A percentile compares a stretch with the other conserved stretches of the same genome.
phyloP scores from a whole-genome alignment of 2,113 vertebrate species.

The Prietella phreatophila region DNA sequence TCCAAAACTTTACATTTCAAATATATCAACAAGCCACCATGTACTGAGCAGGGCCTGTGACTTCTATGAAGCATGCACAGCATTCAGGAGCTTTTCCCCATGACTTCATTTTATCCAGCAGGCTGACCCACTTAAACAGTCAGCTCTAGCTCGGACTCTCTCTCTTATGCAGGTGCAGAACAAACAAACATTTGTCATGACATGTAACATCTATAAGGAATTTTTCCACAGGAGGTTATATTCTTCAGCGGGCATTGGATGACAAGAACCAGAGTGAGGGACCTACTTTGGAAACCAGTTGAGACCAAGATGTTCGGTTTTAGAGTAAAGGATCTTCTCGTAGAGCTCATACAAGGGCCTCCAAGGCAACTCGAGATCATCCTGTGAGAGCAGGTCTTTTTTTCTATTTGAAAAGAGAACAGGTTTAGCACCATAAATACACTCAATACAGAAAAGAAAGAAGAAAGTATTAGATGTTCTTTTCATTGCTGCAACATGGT shows the following conservation, averaged over 20 bases:
- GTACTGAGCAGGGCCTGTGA: conserved; percentile 1
- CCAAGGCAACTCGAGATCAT: conserved; percentile 94
- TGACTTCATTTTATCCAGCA: conserved; percentile 20
- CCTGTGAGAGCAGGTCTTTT: conserved; percentile 90
- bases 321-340: conserved; percentile 91
- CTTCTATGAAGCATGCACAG: conserved; percentile 37
- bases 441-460: not conserved
- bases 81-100: conserved; percentile 16
- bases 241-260: not conserved
- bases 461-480: not conserved
- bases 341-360: conserved; percentile 87
- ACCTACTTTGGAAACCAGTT: conserved; percentile 98
- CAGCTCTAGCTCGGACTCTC: not conserved
- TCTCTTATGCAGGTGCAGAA: conserved; percentile 2
- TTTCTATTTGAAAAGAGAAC: conserved; percentile 68
- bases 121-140: conserved; percentile 19
- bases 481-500: not conserved
- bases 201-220: conserved; percentile 6
- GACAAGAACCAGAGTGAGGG: not conserved
- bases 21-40: conserved; percentile 19
- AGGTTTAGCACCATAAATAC: not conserved
- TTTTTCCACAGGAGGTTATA: not conserved
- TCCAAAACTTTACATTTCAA: not conserved
- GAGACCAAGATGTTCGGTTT: conserved; percentile 94
- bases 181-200: conserved; percentile 28